phyloP scores from a whole-genome alignment of 2,888 invertebrate species.

The Dyspetes luteomarginatus region DNA sequence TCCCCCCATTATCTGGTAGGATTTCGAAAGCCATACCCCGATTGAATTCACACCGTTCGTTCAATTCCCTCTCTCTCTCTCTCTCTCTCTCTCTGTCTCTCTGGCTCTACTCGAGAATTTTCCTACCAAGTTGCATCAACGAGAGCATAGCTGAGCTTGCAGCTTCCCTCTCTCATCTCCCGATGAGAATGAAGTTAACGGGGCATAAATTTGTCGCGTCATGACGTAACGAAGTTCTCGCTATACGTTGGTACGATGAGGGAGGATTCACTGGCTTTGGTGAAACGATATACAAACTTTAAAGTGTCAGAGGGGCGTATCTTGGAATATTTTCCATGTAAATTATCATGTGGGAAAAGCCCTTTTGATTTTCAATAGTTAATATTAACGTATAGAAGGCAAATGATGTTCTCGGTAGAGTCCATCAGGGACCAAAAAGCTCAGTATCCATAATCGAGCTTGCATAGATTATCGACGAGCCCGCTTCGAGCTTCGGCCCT shows the following conservation, averaged over 20 bases:
- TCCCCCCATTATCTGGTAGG: conserved; percentile 48
- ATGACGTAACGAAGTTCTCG: conserved; percentile 65
- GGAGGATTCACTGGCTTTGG: neutral
- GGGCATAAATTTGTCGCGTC: conserved; percentile 67
- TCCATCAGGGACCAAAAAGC: conserved; percentile 52
- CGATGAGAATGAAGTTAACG: conserved; percentile 64
- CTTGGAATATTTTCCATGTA: neutral
- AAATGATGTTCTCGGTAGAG: conserved; percentile 57
- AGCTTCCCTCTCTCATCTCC: conserved; percentile 18
- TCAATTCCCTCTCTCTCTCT: conserved; percentile 49
- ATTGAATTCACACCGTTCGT: conserved; percentile 61
- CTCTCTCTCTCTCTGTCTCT: conserved; percentile 34
- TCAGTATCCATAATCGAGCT: conserved; percentile 70
- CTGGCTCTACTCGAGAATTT: conserved; percentile 32
- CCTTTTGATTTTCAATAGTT: neutral
- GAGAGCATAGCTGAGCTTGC: conserved; percentile 27
- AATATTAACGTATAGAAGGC: neutral
- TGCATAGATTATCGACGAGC: conserved; percentile 69
- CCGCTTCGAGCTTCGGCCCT: conserved; percentile 28
- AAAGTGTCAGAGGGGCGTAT: neutral
- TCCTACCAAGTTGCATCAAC: neutral
- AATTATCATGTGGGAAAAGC: neutral
- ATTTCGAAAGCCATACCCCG: conserved; percentile 45
- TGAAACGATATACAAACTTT: neutral
- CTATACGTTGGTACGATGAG: conserved; percentile 42